Evolutionary conservation across 1,140 invertebrate species (phyloP).

Genomic region (Drosophila ohnishii): DNA sequence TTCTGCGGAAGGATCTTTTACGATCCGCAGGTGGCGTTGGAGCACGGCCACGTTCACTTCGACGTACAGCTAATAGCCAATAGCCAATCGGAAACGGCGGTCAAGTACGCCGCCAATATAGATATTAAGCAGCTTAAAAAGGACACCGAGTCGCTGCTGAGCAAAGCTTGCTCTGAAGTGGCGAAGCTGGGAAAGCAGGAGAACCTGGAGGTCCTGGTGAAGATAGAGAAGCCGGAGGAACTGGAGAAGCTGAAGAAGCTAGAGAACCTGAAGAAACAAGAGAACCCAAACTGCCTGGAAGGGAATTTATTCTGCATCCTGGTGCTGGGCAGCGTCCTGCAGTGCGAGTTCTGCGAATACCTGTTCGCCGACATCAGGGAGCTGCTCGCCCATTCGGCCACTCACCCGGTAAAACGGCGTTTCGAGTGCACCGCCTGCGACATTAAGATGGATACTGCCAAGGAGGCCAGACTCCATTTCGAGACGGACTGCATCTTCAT

Average conservation of each 20-base stretch:
- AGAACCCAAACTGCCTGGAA: background rate
- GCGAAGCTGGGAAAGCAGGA: background rate
- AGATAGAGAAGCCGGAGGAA: no score
- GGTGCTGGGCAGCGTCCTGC: conserved; percentile 82
- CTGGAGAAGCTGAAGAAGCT: background rate
- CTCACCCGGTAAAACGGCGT: conserved; percentile 84
- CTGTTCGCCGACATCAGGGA: conserved; percentile 84
- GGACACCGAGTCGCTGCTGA: conserved; percentile 24
- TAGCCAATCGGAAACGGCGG: background rate
- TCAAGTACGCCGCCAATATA: background rate
- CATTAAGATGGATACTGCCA: conserved; percentile 83
- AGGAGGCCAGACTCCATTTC: conserved; percentile 84
- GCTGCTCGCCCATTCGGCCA: conserved; percentile 83
- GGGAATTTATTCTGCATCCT: conserved; percentile 23
- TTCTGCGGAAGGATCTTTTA: conserved; percentile 72
- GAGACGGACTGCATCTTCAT: conserved; percentile 84
- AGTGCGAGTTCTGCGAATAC: conserved; percentile 86
- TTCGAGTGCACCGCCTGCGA: conserved; percentile 85
- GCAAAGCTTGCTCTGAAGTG: no score
- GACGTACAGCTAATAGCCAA: background rate
- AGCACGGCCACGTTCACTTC: conserved; percentile 55
- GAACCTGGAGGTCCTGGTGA: conserved; percentile 28
- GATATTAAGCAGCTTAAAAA: conserved; percentile 13
- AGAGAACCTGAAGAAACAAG: no score
- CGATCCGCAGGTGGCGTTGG: conserved; percentile 44